Evolutionary conservation across 2,797 vertebrate genomes (phyloP).

Genomic region (Acridotheres tristis): DNA sequence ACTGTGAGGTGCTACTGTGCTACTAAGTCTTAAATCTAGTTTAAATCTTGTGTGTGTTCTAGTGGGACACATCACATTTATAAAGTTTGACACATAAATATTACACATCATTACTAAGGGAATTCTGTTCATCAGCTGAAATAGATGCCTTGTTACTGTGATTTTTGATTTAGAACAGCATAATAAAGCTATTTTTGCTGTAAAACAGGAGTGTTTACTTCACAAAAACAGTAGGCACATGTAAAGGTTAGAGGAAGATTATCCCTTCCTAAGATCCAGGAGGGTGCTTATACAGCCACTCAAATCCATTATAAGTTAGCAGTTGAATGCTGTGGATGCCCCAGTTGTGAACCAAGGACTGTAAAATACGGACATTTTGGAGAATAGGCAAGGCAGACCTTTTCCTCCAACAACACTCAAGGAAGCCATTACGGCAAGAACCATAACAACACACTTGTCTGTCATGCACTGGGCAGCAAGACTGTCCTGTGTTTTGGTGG

Average conservation of each 20-base stretch:
- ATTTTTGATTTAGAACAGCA: too few species aligned
- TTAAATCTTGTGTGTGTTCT: rapidly evolving
- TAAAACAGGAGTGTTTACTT: background rate
- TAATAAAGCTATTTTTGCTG: background rate
- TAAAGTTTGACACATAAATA: too few species aligned
- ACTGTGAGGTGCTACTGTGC: rapidly evolving
- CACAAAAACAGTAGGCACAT: rapidly evolving
- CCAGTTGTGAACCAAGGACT: background rate
- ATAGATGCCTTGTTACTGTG: background rate
- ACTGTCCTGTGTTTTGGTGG: background rate
- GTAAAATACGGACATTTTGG: background rate
- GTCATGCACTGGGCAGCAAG: rapidly evolving
- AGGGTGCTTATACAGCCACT: background rate
- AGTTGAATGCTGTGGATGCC: rapidly evolving
- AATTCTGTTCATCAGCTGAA: background rate
- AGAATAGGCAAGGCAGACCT: background rate
- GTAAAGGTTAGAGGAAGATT: background rate
- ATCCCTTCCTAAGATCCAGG: background rate
- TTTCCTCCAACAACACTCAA: background rate
- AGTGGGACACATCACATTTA: rapidly evolving
- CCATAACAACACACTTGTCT: rapidly evolving
- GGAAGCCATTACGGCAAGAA: background rate
- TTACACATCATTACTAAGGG: background rate
- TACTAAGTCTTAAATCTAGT: background rate
- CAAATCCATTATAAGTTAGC: background rate